Conservation (phyloP, 2,888 invertebrate species). For the Microchrysa polita region DNA sequence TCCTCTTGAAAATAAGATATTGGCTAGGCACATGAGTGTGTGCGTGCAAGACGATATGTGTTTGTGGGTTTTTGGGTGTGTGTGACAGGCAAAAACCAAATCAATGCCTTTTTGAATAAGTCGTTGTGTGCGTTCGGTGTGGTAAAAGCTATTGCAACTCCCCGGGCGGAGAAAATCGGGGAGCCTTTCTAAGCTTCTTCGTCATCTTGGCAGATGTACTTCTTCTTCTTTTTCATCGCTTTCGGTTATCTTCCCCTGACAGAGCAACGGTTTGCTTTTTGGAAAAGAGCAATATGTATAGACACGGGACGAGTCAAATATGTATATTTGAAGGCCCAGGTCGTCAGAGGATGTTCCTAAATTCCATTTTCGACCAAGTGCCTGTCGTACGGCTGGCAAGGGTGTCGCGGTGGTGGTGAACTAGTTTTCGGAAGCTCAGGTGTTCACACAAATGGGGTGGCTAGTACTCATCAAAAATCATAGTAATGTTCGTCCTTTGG, state of each 20-base stretch:
- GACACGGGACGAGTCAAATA: constrained; percentile 12
- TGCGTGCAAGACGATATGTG: no score
- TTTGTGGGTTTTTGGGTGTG: constrained; percentile 29
- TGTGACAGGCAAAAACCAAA: constrained; percentile 38
- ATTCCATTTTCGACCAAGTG: neutral
- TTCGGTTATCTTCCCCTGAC: constrained; percentile 11
- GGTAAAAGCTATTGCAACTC: constrained; percentile 8
- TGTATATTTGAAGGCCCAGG: constrained; percentile 12
- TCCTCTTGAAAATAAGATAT: neutral
- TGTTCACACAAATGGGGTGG: constrained; percentile 6
- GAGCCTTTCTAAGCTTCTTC: constrained; percentile 3
- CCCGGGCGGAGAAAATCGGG: neutral
- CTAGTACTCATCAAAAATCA: neutral
- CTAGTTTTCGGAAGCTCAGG: constrained; percentile 29
- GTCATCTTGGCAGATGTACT: neutral
- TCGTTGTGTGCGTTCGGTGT: constrained; percentile 6
- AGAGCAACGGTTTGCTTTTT: neutral
- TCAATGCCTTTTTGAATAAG: constrained; percentile 27
- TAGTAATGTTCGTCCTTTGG: neutral
- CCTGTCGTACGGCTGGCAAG: no score
- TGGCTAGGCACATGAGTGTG: no score
- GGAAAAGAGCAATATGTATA: constrained; percentile 3
- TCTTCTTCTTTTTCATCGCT: no score
- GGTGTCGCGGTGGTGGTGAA: constrained; percentile 13
- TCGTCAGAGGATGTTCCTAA: constrained; percentile 19